These are phyloP conservation scores for Ploceus nigricollis DNA, from an alignment of 2,113 vertebrate species.

Conservation along the genomic window DNA sequence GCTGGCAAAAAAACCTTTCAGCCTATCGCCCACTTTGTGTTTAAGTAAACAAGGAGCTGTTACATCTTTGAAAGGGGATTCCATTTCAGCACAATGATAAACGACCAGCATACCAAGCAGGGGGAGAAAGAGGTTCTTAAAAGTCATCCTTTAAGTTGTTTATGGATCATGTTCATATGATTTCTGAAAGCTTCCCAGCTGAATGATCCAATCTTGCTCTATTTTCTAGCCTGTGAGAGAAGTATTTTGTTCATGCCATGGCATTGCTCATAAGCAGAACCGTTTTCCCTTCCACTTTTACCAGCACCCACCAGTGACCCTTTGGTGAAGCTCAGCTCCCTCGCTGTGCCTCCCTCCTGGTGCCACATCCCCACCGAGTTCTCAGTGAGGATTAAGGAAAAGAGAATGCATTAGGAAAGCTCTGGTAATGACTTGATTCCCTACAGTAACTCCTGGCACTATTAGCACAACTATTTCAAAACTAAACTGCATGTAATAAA, in stretches of 20 bases:
- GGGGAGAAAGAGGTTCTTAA: constrained; percentile 40
- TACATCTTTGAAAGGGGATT: constrained; percentile 51
- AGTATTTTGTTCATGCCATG: not conserved
- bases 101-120: constrained; percentile 58
- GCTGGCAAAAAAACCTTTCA: constrained; percentile 37
- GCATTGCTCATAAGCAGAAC: not conserved
- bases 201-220: not conserved
- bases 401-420: not conserved
- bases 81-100: constrained; percentile 61
- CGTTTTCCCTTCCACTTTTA: not conserved
- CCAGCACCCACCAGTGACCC: not conserved
- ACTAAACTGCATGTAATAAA: not conserved
- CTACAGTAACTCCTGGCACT: not conserved
- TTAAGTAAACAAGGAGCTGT: constrained; percentile 56
- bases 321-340: not conserved
- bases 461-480: not conserved
- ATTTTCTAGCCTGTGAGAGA: not conserved
- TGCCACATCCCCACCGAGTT: not conserved
- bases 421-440: not conserved
- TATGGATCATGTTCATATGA: not conserved
- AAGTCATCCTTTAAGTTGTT: constrained; percentile 21
- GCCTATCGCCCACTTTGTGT: constrained; percentile 37
- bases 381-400: not conserved
- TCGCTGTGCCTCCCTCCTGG: not conserved
- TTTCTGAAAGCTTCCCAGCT: constrained; percentile 1